Evolutionary conservation across 2,113 vertebrate species (phyloP), one percentile per base, ranked within the genome.

Genomic region (Gyps fulvus): DNA sequence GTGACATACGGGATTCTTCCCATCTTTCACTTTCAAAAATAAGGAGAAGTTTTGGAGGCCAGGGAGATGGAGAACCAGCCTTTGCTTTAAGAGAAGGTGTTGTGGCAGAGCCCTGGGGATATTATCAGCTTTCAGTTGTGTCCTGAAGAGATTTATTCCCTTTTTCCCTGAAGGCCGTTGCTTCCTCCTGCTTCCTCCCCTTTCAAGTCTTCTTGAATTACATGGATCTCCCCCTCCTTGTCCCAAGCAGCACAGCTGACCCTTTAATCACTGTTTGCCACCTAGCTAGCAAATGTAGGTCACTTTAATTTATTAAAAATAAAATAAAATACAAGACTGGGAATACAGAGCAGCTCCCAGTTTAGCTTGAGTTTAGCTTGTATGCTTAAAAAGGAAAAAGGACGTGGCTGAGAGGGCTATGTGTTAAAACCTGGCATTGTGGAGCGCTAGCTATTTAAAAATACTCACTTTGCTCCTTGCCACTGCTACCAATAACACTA

Each of bases 151-250:
- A 73, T 79, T 85, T 83, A 63, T 61, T 83, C 23, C 31, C 3
- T 70, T 87, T 88, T 80, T 11, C 25, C 21, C 40, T 80, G 42
- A 92, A 63, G 34, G 19, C 31, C 57, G 19, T 70, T 54, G 6
- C 70, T 93, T 85, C 40, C 27, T 85, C 8, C 20, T 29, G 6
- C 70, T 93, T 87, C 40, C 27, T 86, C 8, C 20, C 14, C 34
- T 89, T 93, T 93, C 36, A 84, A 87, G 61, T 57, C 72, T 74
- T 82, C 86, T 95, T 93, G 86, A 94, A 79, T 95, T 81, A 81
- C 61, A 36, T 26, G 32, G 26, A 66, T 92, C 74, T 66, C 50
- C 47, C 9, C 10, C 2, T 88, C 32, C 42, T 73, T 73, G 50
- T 90, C 76, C 40, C 63, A 83, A 10, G 43, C 43, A 89, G 69